phyloP scores from a whole-genome alignment of 2,888 invertebrate genomes.

The Plusia festucae region DNA sequence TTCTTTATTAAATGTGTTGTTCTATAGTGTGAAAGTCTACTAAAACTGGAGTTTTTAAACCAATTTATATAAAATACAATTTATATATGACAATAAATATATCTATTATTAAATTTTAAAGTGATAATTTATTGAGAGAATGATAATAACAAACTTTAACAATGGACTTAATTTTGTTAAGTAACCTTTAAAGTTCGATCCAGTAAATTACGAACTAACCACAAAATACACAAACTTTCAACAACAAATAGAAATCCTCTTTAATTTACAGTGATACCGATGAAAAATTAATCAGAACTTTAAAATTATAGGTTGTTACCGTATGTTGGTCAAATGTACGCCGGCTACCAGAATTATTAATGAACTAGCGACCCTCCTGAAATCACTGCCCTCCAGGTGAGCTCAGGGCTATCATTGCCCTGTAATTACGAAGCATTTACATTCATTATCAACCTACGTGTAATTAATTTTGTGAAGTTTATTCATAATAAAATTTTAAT shows the following conservation, averaged over 20 bases:
- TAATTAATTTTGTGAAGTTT: constrained; percentile 2
- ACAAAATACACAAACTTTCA: background rate
- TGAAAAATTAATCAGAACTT: constrained; percentile 1
- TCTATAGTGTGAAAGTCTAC: background rate
- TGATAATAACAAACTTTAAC: too few relatives aligned
- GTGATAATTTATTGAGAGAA: too few relatives aligned
- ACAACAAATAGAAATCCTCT: background rate
- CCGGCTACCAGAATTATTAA: constrained; percentile 34
- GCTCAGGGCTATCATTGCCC: background rate
- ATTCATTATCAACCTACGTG: background rate
- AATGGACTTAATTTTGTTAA: too few relatives aligned
- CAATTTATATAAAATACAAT: too few relatives aligned
- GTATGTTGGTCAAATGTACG: constrained; percentile 20
- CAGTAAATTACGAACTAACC: too few relatives aligned
- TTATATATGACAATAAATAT: too few relatives aligned
- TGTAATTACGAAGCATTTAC: background rate
- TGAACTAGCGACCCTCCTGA: constrained; percentile 5
- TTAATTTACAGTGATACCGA: background rate
- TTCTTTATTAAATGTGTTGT: constrained; percentile 1
- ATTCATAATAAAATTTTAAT: background rate
- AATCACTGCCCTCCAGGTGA: constrained; percentile 6
- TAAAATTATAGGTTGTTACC: background rate
- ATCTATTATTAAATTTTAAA: too few relatives aligned
- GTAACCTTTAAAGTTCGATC: too few relatives aligned
- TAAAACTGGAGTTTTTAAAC: background rate